Evolutionary conservation across 2,888 invertebrate species (phyloP), one percentile per base, ranked within the genome.

Genomic region (Tuberolachnus salignus): DNA sequence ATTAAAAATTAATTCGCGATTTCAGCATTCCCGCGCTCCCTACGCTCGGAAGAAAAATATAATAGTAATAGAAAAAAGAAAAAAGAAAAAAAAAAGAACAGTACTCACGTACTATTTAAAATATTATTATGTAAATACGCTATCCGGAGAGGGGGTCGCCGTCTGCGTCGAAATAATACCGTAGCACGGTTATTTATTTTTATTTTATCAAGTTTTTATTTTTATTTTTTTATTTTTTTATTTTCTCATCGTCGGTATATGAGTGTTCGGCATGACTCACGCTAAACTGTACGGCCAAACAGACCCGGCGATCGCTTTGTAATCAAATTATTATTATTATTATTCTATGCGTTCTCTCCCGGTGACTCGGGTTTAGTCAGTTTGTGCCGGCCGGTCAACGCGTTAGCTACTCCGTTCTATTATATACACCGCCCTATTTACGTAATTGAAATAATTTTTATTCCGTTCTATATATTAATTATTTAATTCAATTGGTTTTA

Each of bases 181-280:
- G 26, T 55, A 21, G 13, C 53, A 51, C 67, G 51, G 16, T 21
- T 16, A 3, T 34, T 34, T 34, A 34, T 34, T 34, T 34, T 34
- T 34, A 34, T 34, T 34, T 6, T 4, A 34, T 34, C 19, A n/a
- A n/a, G n/a, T n/a, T n/a, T 34, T 34, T 34, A 34, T 34, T 34
- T 34, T 34, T 34, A 34, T 34, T 34, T 6, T 4, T 55, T 16
- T 13, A 34, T 8, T 1, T 69, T 34, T 49, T 72, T 61, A 59
- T 72, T 70, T 73, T 63, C 14, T 13, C 11, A n/a, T 46, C 19
- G 14, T 16, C 11, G n/a, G n/a, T n/a, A n/a, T n/a, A n/a, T n/a
- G n/a, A n/a, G n/a, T n/a, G n/a, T n/a, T n/a, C n/a, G 26, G n/a
- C 34, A 21, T 63, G 73, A 73, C 51, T 63, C 73, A 73, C 42